Percentiles rank a stretch among this genome's conserved stretches.
Evolutionary conservation across 2,113 vertebrate genomes (phyloP).

Genomic region (Rallus limicola): DNA sequence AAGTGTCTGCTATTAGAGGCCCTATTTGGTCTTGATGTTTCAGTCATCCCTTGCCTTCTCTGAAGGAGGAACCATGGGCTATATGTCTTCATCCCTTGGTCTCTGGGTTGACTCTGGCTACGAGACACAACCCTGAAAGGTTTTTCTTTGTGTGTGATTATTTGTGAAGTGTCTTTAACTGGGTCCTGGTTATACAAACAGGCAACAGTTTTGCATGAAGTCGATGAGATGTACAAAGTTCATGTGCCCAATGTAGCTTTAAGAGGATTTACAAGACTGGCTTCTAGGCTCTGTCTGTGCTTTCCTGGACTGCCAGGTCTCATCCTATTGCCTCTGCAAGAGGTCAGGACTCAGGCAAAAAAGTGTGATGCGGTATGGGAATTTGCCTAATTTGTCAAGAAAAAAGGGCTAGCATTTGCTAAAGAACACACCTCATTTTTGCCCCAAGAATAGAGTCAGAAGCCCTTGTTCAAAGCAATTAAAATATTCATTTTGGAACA

Average conservation of each 20-base stretch:
- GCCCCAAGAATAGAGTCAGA: not conserved
- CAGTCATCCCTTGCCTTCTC: not conserved
- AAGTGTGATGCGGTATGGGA: fast-evolving
- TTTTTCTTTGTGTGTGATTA: not conserved
- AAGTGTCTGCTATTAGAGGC: not conserved
- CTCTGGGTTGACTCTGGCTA: not conserved
- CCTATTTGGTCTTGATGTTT: not conserved
- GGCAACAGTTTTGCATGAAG: not conserved
- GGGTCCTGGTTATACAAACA: not conserved
- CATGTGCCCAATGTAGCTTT: not conserved
- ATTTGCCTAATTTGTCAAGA: not conserved
- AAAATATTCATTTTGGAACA: not conserved
- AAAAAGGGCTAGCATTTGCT: not conserved
- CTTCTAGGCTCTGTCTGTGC: not conserved
- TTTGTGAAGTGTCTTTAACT: not conserved
- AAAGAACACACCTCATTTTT: not conserved
- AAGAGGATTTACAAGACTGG: not conserved
- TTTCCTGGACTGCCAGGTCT: not conserved
- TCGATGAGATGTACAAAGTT: not conserved
- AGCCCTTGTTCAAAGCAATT: not conserved
- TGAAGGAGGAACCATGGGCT: not conserved
- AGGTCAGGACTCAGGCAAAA: not conserved
- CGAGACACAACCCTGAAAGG: not conserved
- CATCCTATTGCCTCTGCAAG: not conserved
- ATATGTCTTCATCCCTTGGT: not conserved